These are phyloP conservation scores for Noctua fimbriata DNA, from an alignment of 2,888 invertebrate genomes.

Conservation along the genomic window DNA sequence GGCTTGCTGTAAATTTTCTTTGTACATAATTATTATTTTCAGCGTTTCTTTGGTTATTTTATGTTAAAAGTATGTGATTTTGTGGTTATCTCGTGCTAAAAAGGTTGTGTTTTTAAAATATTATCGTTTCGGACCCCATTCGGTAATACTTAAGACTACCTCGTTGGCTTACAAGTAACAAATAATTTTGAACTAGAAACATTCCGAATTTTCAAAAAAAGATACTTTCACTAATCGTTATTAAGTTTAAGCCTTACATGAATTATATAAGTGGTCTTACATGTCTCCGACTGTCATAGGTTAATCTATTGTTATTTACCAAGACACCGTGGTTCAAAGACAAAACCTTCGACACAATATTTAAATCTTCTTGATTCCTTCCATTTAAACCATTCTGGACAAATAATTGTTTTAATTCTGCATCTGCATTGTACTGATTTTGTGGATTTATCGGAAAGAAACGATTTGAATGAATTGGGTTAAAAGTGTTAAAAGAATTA, in stretches of 20 bases:
- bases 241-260: not conserved
- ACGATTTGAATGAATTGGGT: conserved; percentile 77
- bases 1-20: conserved; percentile 27
- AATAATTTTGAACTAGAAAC: conserved; percentile 35
- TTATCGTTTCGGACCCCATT: conserved; percentile 25
- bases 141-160: conserved; percentile 31
- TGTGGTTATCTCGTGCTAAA: conserved; percentile 12
- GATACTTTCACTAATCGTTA: conserved; percentile 38
- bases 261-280: conserved; percentile 73
- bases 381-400: conserved; percentile 92
- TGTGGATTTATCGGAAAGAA: conserved; percentile 80
- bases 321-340: conserved; percentile 94
- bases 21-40: conserved; percentile 24
- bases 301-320: conserved; percentile 83
- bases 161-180: conserved; percentile 22
- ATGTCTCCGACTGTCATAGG: conserved; percentile 85
- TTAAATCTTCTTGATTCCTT: conserved; percentile 93
- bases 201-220: conserved; percentile 26
- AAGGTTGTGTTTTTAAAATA: conserved; percentile 17
- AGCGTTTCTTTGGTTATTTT: conserved; percentile 67
- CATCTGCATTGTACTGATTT: conserved; percentile 84
- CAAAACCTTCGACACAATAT: conserved; percentile 95
- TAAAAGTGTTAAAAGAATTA: conserved; percentile 83
- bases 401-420: conserved; percentile 92
- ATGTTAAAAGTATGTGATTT: conserved; percentile 20